Percentiles rank a stretch among this genome's conserved stretches.
phyloP scores from a whole-genome alignment of 2,113 vertebrate genomes.

The Lagopus muta region DNA sequence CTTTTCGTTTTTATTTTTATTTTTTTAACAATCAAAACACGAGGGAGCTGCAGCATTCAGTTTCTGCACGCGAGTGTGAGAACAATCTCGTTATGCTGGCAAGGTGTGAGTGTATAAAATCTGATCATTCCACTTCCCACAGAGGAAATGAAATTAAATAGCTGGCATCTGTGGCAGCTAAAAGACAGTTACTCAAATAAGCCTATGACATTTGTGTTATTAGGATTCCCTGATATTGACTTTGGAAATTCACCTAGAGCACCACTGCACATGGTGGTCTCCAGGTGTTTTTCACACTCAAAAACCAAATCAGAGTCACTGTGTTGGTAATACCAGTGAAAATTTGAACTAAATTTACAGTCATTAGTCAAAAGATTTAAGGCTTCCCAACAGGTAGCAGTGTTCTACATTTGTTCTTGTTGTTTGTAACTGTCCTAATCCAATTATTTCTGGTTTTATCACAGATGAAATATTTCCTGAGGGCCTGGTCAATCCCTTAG shows the following conservation, averaged over 20 bases:
- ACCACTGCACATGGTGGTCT: not conserved
- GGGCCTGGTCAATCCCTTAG: not conserved
- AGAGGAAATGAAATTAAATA: not conserved
- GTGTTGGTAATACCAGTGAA: not conserved
- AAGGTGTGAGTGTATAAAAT: not conserved
- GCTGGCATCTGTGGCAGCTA: not conserved
- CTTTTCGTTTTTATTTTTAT: not conserved
- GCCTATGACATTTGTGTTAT: not conserved
- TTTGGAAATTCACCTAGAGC: not conserved
- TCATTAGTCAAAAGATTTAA: not conserved
- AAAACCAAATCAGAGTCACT: not conserved
- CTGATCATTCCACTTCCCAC: fast-evolving
- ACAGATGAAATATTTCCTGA: not conserved
- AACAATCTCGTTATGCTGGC: not conserved
- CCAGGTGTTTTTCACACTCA: not conserved
- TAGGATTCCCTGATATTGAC: not conserved
- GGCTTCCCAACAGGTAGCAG: not conserved
- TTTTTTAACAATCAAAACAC: not conserved
- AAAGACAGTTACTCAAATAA: not conserved
- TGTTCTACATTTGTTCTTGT: not conserved
- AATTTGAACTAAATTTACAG: not conserved
- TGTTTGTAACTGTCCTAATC: not conserved
- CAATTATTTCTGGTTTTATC: not conserved
- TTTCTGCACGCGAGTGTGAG: not conserved
- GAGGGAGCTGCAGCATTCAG: not conserved